Conservation (phyloP, 37 sponge, comb jelly and placozoan species). For the Petrosia ficiformis region DNA sequence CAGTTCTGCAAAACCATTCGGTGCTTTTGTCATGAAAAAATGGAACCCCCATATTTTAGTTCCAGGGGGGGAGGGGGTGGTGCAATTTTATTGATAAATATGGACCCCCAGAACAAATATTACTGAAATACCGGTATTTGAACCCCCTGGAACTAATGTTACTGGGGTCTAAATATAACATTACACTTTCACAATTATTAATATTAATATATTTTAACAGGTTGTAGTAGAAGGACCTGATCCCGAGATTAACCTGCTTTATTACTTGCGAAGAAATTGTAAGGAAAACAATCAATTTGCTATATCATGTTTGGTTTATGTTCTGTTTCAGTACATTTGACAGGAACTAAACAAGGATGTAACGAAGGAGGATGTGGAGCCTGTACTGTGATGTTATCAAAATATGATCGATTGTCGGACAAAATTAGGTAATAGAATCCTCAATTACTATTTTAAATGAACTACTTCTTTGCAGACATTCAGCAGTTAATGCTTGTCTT, state of each 20-base stretch:
- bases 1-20: no score
- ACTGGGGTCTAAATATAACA: no score
- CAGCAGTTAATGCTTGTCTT: conserved; percentile 79
- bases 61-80: no score
- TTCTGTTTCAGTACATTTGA: conserved; percentile 71
- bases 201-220: conserved; percentile 5
- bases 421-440: conserved; percentile 10
- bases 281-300: no score
- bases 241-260: conserved; percentile 80
- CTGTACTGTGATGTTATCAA: conserved; percentile 89
- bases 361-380: conserved; percentile 92
- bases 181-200: no score
- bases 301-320: no score
- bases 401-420: conserved; percentile 17
- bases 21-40: no score
- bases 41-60: no score
- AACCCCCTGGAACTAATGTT: no score
- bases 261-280: conserved; percentile 68
- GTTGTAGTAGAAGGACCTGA: conserved; percentile 39
- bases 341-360: conserved; percentile 85
- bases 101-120: no score
- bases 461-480: conserved; percentile 21
- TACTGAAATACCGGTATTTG: no score
- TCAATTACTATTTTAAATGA: conserved; percentile 5
- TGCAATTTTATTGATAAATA: no score